Evolutionary conservation across 1,140 invertebrate genomes (phyloP).

Genomic region (Drosophila kohkoa): DNA sequence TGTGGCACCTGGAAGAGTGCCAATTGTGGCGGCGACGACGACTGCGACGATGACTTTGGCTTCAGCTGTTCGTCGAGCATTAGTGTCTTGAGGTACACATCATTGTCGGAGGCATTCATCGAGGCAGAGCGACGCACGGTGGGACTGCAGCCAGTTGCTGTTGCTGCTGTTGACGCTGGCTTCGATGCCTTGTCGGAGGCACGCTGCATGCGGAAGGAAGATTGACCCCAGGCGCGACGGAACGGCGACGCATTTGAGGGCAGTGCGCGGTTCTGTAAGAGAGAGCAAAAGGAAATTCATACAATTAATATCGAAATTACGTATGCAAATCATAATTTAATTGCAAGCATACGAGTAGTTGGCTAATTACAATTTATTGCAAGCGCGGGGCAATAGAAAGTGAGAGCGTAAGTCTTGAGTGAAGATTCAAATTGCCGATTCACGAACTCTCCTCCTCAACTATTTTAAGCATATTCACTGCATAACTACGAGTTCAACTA

Average conservation of each 20-base stretch:
- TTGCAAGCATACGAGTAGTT: neutral
- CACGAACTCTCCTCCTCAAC: neutral
- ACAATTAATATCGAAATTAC: neutral
- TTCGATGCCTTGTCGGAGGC: constrained; percentile 67
- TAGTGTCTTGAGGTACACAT: constrained; percentile 83
- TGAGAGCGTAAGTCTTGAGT: neutral
- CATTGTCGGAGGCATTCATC: constrained; percentile 84
- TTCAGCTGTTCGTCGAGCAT: constrained; percentile 58
- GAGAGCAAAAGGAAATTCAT: neutral
- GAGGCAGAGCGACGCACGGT: constrained; percentile 76
- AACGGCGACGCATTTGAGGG: constrained; percentile 87
- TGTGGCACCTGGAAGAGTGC: constrained; percentile 62
- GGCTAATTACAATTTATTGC: neutral
- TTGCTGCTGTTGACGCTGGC: neutral
- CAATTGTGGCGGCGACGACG: constrained; percentile 35
- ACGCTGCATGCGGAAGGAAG: constrained; percentile 84
- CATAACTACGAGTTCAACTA: constrained; percentile 11
- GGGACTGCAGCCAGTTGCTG: constrained; percentile 39
- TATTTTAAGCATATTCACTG: neutral
- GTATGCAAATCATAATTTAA: neutral
- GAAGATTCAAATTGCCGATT: neutral
- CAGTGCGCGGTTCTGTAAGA: constrained; percentile 72
- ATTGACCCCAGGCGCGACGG: constrained; percentile 86
- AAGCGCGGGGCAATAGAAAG: neutral
- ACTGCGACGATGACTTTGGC: neutral